Evolutionary conservation across 2,888 invertebrate genomes (phyloP), one percentile per base, ranked within the genome.

Genomic region (Temnothorax ravouxi): DNA sequence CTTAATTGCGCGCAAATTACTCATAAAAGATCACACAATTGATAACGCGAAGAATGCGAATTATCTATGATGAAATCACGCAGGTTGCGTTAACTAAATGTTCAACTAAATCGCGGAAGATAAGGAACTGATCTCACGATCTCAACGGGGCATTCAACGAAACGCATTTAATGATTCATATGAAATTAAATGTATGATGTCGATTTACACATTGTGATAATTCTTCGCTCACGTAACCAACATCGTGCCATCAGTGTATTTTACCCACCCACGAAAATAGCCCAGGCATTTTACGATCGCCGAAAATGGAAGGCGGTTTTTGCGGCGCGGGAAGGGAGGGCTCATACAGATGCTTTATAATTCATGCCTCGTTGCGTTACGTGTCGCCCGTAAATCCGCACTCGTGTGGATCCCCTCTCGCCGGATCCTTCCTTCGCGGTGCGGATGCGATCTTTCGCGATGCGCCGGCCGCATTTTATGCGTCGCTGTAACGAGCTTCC

Each of bases 401-500:
- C 52, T 41, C 74, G 25, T 61, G n/a, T 3, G 80, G 50, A 61
- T 62, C 13, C n/a, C 25, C n/a, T 41, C 62, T 41, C 62, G 52
- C 72, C 66, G 64, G 47, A 66, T 72, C 64, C 25, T 66, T 34
- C 61, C 34, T 66, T 25, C 52, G 54, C 50, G 67, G 61, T 44
- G 54, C 50, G 67, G 61, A 80, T 52, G 71, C 82, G 66, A 62
- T 61, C 25, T 41, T 21, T 47, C 72, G 77, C 52, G 62, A 69
- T 34, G 79, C 52, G 61, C 59, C 80, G 54, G 59, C 56, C 34
- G 29, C 76, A 82, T 79, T 88, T 86, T 72, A 85, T 67, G 77
- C 77, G 44, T n/a, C 74, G 41, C 41, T 25, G 50, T 34, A 83
- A 84, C 84, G 74, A 83, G 88, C 89, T 89, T 88, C 86, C 81